A percentile compares a stretch with the other conserved stretches of the same genome.
These are phyloP conservation scores for Latrodectus geometricus DNA, from an alignment of 1,140 invertebrate species.

Conservation along the genomic window DNA sequence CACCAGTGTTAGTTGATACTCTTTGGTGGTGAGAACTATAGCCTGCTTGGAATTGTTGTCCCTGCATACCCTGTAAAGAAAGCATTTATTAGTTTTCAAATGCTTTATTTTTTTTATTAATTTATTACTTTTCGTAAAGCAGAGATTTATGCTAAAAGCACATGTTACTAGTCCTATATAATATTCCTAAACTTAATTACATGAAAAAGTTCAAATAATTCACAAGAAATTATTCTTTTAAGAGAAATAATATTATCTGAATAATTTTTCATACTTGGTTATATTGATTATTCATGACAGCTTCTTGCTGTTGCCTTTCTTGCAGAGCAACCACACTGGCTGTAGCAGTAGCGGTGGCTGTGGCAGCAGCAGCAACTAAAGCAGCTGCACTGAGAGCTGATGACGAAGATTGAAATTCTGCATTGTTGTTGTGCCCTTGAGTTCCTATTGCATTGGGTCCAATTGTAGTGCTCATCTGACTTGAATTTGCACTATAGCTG, in stretches of 20 bases:
- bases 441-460: conserved; percentile 49
- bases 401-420: conserved; percentile 68
- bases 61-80: conserved; percentile 51
- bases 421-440: conserved; percentile 23
- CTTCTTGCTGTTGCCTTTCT: conserved; percentile 73
- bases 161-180: too few relatives aligned
- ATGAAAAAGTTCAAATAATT: too few relatives aligned
- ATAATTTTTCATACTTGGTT: conserved; percentile 71
- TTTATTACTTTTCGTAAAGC: too few relatives aligned
- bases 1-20: conserved; percentile 35
- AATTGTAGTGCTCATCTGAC: conserved; percentile 35
- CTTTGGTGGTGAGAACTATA: conserved; percentile 44
- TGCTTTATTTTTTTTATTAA: too few relatives aligned
- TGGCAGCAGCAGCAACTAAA: conserved; percentile 76
- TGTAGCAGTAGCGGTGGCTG: conserved; percentile 79
- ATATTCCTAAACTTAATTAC: too few relatives aligned
- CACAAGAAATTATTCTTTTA: too few relatives aligned
- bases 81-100: too few relatives aligned
- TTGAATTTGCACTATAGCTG: conserved; percentile 52
- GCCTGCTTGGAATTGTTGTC: conserved; percentile 55
- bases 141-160: too few relatives aligned
- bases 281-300: conserved; percentile 74
- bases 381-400: conserved; percentile 77
- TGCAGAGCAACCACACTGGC: conserved; percentile 81
- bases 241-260: too few relatives aligned